A percentile compares a stretch with the other conserved stretches of the same genome.
Evolutionary conservation across 2,113 vertebrate species (phyloP).

Genomic region (Sinocyclocheilus rhinocerous): DNA sequence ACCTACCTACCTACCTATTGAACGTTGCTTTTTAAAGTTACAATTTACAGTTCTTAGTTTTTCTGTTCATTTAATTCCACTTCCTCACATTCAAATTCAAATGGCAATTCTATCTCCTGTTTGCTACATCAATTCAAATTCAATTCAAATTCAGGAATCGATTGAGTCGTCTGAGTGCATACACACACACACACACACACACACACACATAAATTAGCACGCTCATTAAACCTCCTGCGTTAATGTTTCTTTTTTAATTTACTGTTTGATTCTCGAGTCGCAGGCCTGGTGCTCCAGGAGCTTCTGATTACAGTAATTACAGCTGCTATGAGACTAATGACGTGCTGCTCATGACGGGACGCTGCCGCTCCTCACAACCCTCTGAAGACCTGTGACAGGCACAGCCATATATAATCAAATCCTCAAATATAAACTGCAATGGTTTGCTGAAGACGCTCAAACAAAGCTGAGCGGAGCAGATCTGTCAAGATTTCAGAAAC

Average conservation of each 20-base stretch:
- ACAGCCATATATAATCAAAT: not conserved
- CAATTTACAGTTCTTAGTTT: no score
- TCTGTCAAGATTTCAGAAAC: not conserved
- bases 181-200: no score
- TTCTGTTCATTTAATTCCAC: no score
- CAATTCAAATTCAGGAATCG: no score
- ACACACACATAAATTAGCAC: not conserved
- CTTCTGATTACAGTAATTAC: slow-evolving; percentile 25
- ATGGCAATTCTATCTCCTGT: no score
- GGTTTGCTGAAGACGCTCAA: not conserved
- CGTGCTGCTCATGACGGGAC: not conserved
- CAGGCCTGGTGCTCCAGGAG: not conserved
- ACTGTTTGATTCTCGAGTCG: not conserved
- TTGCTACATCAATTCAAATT: no score
- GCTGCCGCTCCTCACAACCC: not conserved
- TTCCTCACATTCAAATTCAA: no score
- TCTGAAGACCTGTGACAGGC: not conserved
- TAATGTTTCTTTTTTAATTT: not conserved
- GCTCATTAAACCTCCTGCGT: not conserved
- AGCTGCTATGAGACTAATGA: not conserved
- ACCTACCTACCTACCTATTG: no score
- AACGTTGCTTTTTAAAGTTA: no score
- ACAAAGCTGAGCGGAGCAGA: not conserved
- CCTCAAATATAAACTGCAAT: not conserved
- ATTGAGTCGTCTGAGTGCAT: no score